A percentile compares a stretch with the other conserved stretches of the same genome.
Evolutionary conservation across 1,140 invertebrate genomes (phyloP).

Genomic region (Nephila pilipes): DNA sequence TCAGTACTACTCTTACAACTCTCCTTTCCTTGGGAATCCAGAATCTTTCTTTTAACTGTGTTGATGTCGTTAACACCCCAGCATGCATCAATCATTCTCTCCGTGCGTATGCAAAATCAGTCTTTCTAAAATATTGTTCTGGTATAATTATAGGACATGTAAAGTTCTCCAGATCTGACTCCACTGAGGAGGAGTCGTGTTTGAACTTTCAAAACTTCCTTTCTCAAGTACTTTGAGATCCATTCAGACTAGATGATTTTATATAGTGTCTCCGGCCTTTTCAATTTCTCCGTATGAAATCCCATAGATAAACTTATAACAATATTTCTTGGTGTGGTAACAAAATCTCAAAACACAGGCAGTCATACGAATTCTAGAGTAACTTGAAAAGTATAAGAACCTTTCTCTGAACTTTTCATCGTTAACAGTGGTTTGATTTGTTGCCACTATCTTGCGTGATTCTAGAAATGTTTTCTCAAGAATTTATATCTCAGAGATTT

Average conservation of each 20-base stretch:
- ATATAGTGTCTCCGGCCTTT: neutral
- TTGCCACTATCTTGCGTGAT: too few relatives aligned
- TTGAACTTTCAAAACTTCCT: neutral
- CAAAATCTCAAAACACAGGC: constrained; percentile 21
- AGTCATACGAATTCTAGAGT: constrained; percentile 8
- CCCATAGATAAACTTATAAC: neutral
- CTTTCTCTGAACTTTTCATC: too few relatives aligned
- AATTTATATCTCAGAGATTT: too few relatives aligned
- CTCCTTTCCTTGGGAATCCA: constrained; percentile 15
- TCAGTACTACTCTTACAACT: neutral
- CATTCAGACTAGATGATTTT: neutral
- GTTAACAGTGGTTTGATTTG: too few relatives aligned
- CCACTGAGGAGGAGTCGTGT: neutral
- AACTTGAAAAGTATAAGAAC: constrained; percentile 18
- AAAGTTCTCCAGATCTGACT: neutral
- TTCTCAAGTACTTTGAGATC: neutral
- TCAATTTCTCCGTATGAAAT: neutral
- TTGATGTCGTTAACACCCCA: neutral
- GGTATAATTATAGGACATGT: neutral
- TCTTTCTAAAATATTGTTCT: neutral
- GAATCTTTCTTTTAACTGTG: neutral
- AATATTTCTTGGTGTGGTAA: neutral
- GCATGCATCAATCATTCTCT: constrained; percentile 25
- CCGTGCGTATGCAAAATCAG: neutral
- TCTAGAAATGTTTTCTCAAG: too few relatives aligned